These are phyloP conservation scores for Ramphastos sulfuratus DNA, from an alignment of 2,113 vertebrate genomes.

Conservation along the genomic window DNA sequence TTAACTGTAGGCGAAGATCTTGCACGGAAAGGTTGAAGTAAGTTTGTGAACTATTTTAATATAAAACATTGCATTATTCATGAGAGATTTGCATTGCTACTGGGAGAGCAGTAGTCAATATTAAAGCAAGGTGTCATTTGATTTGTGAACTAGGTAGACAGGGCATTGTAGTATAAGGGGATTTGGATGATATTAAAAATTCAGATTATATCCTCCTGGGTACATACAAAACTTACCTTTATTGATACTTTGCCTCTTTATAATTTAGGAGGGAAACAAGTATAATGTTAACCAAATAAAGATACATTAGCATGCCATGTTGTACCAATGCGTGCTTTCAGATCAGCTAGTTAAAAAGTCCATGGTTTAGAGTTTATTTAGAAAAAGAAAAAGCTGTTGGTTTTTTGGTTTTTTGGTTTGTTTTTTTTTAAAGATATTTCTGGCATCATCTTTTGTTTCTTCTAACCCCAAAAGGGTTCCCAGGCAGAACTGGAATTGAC, in stretches of 20 bases:
- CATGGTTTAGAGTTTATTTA: background rate
- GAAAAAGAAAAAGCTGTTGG: background rate
- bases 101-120: background rate
- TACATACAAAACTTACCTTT: background rate
- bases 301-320: no score
- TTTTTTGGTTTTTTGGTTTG: no score
- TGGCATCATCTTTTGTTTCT: background rate
- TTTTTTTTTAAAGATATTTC: background rate
- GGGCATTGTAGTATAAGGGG: background rate
- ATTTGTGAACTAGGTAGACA: background rate
- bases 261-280: background rate
- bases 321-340: background rate
- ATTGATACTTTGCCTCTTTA: background rate
- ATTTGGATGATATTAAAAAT: background rate
- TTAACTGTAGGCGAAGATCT: background rate
- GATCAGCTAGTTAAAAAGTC: background rate
- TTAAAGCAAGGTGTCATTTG: background rate
- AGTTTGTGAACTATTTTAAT: background rate
- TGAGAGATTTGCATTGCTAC: background rate
- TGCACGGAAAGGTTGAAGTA: background rate
- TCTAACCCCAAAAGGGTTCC: background rate
- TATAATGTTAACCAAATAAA: background rate
- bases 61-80: background rate
- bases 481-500: background rate
- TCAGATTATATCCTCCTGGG: background rate